Percentiles rank a stretch among this genome's conserved stretches.
Conservation (phyloP, 2,797 vertebrate species). For the Thamnophis elegans region DNA sequence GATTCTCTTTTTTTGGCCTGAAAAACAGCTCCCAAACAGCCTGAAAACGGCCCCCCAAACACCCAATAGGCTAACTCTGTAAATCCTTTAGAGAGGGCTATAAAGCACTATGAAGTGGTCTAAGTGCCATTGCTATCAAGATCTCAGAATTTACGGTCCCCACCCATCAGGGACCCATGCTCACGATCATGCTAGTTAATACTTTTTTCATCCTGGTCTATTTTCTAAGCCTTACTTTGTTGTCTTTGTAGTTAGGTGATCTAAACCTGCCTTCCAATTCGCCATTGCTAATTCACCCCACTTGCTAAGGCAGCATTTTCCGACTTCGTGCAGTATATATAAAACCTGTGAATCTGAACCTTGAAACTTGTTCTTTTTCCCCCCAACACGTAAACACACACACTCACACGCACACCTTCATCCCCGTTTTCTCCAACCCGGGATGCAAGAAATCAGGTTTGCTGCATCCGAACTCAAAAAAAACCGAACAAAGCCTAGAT, state of each 20-base stretch:
- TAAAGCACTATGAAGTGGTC: too few relatives aligned
- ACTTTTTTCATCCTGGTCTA: not conserved
- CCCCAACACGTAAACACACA: not conserved
- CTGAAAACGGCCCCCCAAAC: too few relatives aligned
- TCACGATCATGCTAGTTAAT: not conserved
- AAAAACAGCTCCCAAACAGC: too few relatives aligned
- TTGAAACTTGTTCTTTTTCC: not conserved
- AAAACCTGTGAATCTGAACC: not conserved
- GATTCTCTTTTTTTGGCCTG: too few relatives aligned
- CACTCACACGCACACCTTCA: not conserved
- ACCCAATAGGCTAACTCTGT: too few relatives aligned
- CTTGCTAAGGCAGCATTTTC: not conserved
- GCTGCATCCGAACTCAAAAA: not conserved
- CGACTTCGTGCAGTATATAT: not conserved
- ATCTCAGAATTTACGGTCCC: not conserved
- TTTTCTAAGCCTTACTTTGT: not conserved
- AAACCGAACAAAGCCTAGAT: not conserved
- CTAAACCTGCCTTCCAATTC: not conserved
- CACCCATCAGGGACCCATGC: not conserved
- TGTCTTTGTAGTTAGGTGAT: not conserved
- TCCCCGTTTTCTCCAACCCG: not conserved
- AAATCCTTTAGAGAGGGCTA: too few relatives aligned
- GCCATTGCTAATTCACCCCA: not conserved
- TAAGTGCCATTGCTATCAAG: not conserved
- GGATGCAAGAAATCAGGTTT: not conserved